A percentile compares a stretch with the other conserved stretches of the same genome.
Conservation (phyloP, 2,888 invertebrate genomes). For the Athalia cordata region DNA sequence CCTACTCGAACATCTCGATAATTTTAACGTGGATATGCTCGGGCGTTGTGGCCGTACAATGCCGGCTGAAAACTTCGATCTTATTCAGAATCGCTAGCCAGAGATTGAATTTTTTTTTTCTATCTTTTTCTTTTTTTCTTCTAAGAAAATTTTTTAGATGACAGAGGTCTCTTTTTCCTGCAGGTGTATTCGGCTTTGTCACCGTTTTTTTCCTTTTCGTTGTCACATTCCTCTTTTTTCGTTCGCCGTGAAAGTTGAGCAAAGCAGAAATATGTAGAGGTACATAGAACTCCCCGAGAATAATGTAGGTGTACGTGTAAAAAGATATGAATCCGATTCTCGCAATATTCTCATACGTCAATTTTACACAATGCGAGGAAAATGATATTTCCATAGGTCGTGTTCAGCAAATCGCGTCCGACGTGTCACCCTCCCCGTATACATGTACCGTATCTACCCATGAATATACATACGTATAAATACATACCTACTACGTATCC, state of each 20-base stretch:
- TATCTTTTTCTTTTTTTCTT: too few species aligned
- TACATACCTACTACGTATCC: too few species aligned
- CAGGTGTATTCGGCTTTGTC: neutral
- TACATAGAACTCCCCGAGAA: too few species aligned
- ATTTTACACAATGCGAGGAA: conserved; percentile 31
- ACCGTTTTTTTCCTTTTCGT: neutral
- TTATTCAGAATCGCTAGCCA: too few species aligned
- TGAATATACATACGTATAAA: neutral
- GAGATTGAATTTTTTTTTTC: too few species aligned
- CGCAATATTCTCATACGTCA: conserved; percentile 36
- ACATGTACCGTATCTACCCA: neutral
- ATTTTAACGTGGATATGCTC: neutral
- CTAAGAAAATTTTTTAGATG: too few species aligned
- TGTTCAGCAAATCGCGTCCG: conserved; percentile 34
- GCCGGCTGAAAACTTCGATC: too few species aligned
- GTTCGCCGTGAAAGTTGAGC: neutral
- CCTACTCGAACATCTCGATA: neutral
- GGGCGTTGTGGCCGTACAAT: too few species aligned
- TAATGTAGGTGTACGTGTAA: neutral
- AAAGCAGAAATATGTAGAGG: too few species aligned
- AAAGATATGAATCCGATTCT: conserved; percentile 9
- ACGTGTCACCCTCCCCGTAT: neutral
- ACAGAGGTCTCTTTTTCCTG: too few species aligned
- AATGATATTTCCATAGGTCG: conserved; percentile 40
- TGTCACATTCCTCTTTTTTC: neutral